These are phyloP conservation scores for Napeogenes sylphis DNA, from an alignment of 2,888 invertebrate genomes.

Conservation along the genomic window DNA sequence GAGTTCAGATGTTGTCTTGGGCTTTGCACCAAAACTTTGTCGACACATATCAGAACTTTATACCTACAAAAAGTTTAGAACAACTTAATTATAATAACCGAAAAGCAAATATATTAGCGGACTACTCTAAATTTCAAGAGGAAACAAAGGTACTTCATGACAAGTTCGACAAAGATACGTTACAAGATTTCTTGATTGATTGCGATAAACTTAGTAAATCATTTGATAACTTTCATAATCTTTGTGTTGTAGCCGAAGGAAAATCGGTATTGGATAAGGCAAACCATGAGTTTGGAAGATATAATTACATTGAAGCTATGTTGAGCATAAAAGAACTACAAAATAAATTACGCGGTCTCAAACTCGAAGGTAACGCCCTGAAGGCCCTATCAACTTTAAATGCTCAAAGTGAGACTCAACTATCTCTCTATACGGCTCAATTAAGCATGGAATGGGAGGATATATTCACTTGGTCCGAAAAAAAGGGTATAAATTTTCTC, in stretches of 20 bases:
- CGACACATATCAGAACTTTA: slow-evolving; percentile 58
- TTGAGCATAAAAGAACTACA: slow-evolving; percentile 49
- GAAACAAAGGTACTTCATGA: slow-evolving; percentile 42
- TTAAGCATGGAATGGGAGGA: slow-evolving; percentile 70
- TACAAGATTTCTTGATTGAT: slow-evolving; percentile 49
- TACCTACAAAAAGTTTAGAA: slow-evolving; percentile 62
- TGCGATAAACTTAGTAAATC: slow-evolving; percentile 48
- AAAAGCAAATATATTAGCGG: slow-evolving; percentile 51
- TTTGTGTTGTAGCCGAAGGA: slow-evolving; percentile 54
- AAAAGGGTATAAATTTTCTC: slow-evolving; percentile 52
- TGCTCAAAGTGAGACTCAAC: slow-evolving; percentile 60
- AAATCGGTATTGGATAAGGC: slow-evolving; percentile 56
- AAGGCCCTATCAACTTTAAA: slow-evolving; percentile 53
- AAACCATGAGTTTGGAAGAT: slow-evolving; percentile 59
- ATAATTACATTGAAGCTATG: slow-evolving; percentile 59
- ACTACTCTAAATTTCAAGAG: slow-evolving; percentile 44
- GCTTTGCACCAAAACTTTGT: slow-evolving; percentile 62
- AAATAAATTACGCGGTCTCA: slow-evolving; percentile 44
- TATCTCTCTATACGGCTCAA: slow-evolving; percentile 60
- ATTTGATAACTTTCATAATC: slow-evolving; percentile 45
- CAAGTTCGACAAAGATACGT: slow-evolving; percentile 41
- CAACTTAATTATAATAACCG: slow-evolving; percentile 63
- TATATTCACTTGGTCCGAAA: slow-evolving; percentile 64
- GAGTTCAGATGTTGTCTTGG: slow-evolving; percentile 62
- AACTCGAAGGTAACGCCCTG: slow-evolving; percentile 53